These are phyloP conservation scores for Tetragonula carbonaria DNA, from an alignment of 2,888 invertebrate genomes.

Conservation along the genomic window DNA sequence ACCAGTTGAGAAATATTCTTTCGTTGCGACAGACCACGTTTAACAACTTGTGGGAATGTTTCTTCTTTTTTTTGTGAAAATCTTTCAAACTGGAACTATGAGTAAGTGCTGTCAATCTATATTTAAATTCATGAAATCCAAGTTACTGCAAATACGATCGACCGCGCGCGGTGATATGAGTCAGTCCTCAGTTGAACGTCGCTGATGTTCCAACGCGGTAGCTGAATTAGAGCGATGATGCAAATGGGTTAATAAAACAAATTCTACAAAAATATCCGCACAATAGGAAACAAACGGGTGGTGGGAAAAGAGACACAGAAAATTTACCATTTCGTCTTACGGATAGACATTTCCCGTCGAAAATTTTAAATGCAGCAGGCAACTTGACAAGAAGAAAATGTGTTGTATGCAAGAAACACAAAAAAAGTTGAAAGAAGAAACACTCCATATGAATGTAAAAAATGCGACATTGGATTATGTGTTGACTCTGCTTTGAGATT, in stretches of 20 bases:
- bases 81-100: too few relatives aligned
- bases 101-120: too few relatives aligned
- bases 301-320: constrained; percentile 31
- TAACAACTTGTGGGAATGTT: too few relatives aligned
- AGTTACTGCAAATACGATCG: too few relatives aligned
- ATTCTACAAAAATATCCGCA: constrained; percentile 32
- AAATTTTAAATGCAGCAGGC: constrained; percentile 2
- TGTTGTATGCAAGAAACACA: constrained; percentile 1
- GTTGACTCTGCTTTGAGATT: constrained; percentile 28
- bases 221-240: too few relatives aligned
- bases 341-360: background rate
- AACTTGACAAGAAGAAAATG: constrained; percentile 20
- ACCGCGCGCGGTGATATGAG: too few relatives aligned
- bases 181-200: too few relatives aligned
- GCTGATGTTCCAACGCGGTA: too few relatives aligned
- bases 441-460: constrained; percentile 24
- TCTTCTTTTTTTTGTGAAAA: too few relatives aligned
- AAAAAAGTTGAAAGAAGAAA: constrained; percentile 4
- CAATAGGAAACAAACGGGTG: constrained; percentile 29
- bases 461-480: constrained; percentile 31
- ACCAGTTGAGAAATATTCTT: too few relatives aligned
- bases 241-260: background rate
- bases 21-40: too few relatives aligned
- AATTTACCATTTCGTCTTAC: constrained; percentile 31
- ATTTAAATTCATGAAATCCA: too few relatives aligned